phyloP scores from a whole-genome alignment of 2,888 invertebrate genomes.

The Spicauda simplicius region DNA sequence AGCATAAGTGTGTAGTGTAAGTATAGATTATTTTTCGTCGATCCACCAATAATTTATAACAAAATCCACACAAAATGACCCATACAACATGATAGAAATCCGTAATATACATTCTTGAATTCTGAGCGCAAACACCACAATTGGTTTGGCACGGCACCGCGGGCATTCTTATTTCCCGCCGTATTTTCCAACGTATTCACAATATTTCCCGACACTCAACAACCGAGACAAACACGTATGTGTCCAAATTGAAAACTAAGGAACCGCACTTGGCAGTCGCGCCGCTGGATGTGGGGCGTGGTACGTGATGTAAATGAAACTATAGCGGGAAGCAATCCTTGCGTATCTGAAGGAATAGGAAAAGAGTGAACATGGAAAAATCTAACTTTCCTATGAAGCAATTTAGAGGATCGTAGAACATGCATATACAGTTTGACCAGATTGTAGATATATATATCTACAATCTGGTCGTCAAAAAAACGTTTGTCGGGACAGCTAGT shows the following conservation, averaged over 20 bases:
- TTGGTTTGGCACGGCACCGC: constrained; percentile 27
- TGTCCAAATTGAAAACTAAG: constrained; percentile 35
- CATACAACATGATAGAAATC: neutral
- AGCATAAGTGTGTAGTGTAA: too few species aligned
- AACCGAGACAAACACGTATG: constrained; percentile 30
- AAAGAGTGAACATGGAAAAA: too few species aligned
- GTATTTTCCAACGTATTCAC: constrained; percentile 25
- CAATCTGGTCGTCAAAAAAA: too few species aligned
- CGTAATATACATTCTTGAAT: neutral
- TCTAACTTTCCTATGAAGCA: too few species aligned
- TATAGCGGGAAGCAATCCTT: too few species aligned
- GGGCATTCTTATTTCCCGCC: constrained; percentile 21
- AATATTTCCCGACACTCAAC: constrained; percentile 29
- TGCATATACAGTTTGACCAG: too few species aligned
- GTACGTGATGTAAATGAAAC: constrained; percentile 25
- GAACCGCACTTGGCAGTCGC: constrained; percentile 34
- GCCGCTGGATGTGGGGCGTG: constrained; percentile 22
- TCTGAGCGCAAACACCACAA: constrained; percentile 22
- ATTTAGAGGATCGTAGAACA: too few species aligned
- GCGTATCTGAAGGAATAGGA: too few species aligned
- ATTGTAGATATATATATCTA: too few species aligned
- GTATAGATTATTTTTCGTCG: too few species aligned
- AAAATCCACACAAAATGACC: neutral
- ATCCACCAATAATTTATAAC: too few species aligned
- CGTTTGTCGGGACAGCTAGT: too few species aligned